These are phyloP conservation scores for Henicopernis longicauda DNA, from an alignment of 2,113 vertebrate species.

Conservation along the genomic window DNA sequence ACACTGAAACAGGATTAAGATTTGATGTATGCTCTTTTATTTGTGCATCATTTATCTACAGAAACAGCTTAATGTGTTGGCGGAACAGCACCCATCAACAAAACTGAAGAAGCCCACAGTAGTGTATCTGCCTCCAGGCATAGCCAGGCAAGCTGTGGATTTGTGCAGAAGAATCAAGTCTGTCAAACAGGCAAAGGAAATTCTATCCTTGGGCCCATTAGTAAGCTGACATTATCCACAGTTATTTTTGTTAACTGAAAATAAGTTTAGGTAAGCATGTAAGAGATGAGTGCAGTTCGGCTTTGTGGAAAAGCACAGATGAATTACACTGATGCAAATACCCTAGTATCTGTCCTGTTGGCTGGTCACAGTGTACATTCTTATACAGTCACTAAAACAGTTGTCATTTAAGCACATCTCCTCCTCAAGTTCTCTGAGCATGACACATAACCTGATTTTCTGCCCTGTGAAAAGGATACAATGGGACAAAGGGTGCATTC, in stretches of 20 bases:
- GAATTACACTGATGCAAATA: neutral
- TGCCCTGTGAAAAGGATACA: conserved; percentile 33
- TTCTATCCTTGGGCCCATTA: neutral
- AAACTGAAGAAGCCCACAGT: neutral
- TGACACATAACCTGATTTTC: conserved; percentile 48
- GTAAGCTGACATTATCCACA: neutral
- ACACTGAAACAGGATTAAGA: neutral
- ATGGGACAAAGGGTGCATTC: conserved; percentile 14
- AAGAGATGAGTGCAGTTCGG: neutral
- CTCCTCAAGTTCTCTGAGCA: neutral
- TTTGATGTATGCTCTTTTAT: conserved; percentile 28
- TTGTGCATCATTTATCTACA: conserved; percentile 39
- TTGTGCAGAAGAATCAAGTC: neutral
- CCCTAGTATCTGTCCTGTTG: neutral
- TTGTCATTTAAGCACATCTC: neutral
- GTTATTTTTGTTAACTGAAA: neutral
- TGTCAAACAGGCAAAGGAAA: conserved; percentile 1
- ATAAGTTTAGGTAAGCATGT: neutral
- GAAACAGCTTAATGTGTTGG: conserved; percentile 36
- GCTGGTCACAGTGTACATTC: neutral
- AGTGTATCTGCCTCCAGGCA: neutral
- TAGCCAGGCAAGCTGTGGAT: neutral
- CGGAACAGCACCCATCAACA: neutral
- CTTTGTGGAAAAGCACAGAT: neutral
- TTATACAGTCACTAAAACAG: neutral